Evolutionary conservation across 2,113 vertebrate genomes (phyloP), one percentile per base, ranked within the genome.

Genomic region (Microcebus jonahi): DNA sequence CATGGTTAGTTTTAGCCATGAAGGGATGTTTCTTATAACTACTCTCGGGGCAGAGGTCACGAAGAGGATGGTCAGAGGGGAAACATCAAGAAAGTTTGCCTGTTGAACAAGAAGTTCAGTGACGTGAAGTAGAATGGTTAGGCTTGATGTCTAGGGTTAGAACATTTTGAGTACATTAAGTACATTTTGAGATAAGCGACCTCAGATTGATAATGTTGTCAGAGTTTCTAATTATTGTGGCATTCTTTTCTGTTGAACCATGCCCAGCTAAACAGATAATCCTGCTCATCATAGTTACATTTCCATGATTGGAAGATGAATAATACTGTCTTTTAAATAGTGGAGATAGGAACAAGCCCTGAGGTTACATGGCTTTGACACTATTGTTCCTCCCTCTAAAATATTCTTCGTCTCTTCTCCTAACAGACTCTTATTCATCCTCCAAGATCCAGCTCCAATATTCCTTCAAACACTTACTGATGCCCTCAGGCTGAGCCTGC

Each of bases 191-290:
- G 97, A 96, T 97, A 97, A 45, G 36, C 8, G 36, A 34, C 27
- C 25, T 61, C 20, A 2, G 53, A 57, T 45, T 80, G 94, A 92
- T 39, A 50, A 23, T n/a, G 75, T 21, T 36, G 55, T 95, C 63
- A 84, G 90, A 61, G 39, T 92, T 94, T 55, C 84, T 45, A 67
- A 61, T 68, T 42, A 50, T 42, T 48, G 2, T 9, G 79, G 6
- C 39, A 50, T 97, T 97, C 94, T 86, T 88, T 79, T 68, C 94
- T 86, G 67, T 53, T 88, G 94, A 96, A 20, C 71, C 87, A 81
- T 55, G 27, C 25, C 20, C 70, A 88, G 70, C 15, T 27, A 50
- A 29, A 36, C 36, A 94, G 96, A 96, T 90, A 96, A 79, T 9
- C 29, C 48, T 23, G n/a, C 36, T 76, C 13, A 2, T 55, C 67